Evolutionary conservation across 2,888 invertebrate species (phyloP).

Genomic region (Drosophila subsilvestris): DNA sequence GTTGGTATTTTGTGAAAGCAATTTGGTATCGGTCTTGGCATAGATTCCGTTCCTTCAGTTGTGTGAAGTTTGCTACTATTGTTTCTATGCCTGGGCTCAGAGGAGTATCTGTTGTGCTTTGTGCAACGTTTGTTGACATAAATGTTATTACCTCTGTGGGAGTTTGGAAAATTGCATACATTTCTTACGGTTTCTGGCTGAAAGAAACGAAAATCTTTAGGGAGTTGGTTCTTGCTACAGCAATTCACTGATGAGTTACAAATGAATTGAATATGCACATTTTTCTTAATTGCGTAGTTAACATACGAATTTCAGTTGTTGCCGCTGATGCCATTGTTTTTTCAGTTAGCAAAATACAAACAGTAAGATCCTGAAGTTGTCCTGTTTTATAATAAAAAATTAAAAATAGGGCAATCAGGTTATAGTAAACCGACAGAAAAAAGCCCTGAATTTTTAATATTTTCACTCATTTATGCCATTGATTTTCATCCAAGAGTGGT

Average conservation of each 20-base stretch:
- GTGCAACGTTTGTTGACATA: neutral
- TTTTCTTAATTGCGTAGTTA: neutral
- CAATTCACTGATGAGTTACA: neutral
- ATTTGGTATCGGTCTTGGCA: neutral
- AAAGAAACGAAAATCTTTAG: neutral
- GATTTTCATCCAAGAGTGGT: no score
- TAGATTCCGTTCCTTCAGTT: neutral
- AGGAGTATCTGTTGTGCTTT: no score
- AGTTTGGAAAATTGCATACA: conserved; percentile 1
- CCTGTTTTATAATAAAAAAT: no score
- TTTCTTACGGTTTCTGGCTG: neutral
- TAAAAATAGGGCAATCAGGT: no score
- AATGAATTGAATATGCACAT: neutral
- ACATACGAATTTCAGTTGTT: neutral
- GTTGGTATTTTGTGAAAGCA: neutral
- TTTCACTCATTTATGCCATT: no score
- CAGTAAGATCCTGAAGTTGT: no score
- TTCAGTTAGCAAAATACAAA: no score
- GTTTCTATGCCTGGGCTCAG: neutral
- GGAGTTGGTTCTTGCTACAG: neutral
- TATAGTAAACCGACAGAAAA: no score
- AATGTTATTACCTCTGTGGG: conserved; percentile 1
- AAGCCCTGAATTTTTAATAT: no score
- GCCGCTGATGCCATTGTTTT: no score
- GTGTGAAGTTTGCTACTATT: neutral